Conservation (phyloP, 92 coral and sea anemone species). For the Parazoanthus swiftii region DNA sequence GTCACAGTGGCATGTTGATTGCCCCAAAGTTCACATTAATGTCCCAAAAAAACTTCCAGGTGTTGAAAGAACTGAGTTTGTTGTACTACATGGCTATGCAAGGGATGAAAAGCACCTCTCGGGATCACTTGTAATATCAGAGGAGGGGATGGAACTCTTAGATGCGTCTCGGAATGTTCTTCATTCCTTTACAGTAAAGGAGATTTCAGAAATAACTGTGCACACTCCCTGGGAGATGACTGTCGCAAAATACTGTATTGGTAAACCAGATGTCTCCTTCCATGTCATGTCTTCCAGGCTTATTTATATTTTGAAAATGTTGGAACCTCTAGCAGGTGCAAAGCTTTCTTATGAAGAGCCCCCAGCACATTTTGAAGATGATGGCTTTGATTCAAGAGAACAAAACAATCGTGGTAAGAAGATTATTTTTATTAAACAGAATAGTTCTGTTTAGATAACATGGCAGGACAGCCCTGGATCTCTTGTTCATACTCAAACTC, state of each 20-base stretch:
- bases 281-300: conserved; percentile 85
- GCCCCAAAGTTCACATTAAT: conserved; percentile 55
- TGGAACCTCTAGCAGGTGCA: conserved; percentile 69
- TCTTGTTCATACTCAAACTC: too few relatives aligned
- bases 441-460: too few relatives aligned
- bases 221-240: conserved; percentile 93
- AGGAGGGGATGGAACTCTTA: conserved; percentile 61
- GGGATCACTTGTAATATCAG: conserved; percentile 72
- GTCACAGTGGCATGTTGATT: conserved; percentile 69
- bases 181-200: conserved; percentile 59
- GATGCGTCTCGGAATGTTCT: conserved; percentile 56
- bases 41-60: conserved; percentile 53
- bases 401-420: conserved; percentile 25
- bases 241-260: conserved; percentile 64
- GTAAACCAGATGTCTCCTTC: conserved; percentile 69
- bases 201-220: conserved; percentile 74
- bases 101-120: conserved; percentile 67
- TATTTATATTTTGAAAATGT: conserved; percentile 69
- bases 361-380: conserved; percentile 47
- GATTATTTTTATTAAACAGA: not conserved
- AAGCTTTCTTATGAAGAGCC: conserved; percentile 77
- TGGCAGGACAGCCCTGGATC: too few relatives aligned
- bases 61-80: conserved; percentile 70
- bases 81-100: conserved; percentile 68
- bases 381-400: conserved; percentile 43